A percentile compares a stretch with the other conserved stretches of the same genome.
Conservation (phyloP, 2,888 invertebrate genomes). For the Unio pictorum region DNA sequence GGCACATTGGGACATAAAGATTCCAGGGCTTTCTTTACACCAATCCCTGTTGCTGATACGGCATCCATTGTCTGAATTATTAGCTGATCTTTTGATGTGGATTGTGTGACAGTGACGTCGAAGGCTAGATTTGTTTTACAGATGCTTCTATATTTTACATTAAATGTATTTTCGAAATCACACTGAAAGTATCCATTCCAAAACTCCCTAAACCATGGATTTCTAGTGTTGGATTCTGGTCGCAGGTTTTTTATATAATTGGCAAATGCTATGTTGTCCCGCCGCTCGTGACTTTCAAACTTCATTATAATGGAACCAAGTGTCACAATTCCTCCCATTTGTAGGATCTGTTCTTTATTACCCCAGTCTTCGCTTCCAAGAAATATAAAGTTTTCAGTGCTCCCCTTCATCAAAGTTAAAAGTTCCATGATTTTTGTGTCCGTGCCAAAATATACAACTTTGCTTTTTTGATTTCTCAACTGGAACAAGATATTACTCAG, state of each 20-base stretch:
- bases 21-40: constrained; percentile 36
- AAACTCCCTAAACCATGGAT: constrained; percentile 60
- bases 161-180: constrained; percentile 44
- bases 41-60: constrained; percentile 50
- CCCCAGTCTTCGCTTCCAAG: constrained; percentile 62
- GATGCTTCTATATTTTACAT: constrained; percentile 25
- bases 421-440: constrained; percentile 44
- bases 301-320: constrained; percentile 52
- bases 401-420: constrained; percentile 35
- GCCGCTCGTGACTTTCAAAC: constrained; percentile 22
- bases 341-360: constrained; percentile 37
- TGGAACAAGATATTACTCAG: constrained; percentile 24
- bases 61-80: constrained; percentile 52
- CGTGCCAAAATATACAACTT: constrained; percentile 63
- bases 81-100: constrained; percentile 43
- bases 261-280: constrained; percentile 17
- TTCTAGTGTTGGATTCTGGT: constrained; percentile 27
- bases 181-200: constrained; percentile 58
- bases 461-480: constrained; percentile 28
- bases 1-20: constrained; percentile 35
- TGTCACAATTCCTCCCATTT: constrained; percentile 30
- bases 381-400: constrained; percentile 44
- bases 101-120: constrained; percentile 14
- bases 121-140: constrained; percentile 30
- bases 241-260: constrained; percentile 18